Evolutionary conservation across 2,888 invertebrate species (phyloP), one percentile per base, ranked within the genome.

Genomic region (Drosophila suboccidentalis): DNA sequence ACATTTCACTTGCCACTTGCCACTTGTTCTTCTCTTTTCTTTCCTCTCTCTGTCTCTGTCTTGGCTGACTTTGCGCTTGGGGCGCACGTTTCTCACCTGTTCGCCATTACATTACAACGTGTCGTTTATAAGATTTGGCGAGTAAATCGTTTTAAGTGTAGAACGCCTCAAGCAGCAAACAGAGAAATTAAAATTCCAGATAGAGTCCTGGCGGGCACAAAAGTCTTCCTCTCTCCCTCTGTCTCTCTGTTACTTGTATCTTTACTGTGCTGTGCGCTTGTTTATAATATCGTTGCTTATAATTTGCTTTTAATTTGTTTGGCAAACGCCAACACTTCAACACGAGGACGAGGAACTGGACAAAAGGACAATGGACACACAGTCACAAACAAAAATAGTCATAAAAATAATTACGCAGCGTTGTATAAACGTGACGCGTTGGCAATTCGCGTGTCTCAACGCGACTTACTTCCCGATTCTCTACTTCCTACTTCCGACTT

Each of bases 271-370:
- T 41, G 11, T n/a, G 29, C 15, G 22, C 68, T 69, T 71, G 67
- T 72, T 84, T 82, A 80, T 75, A 81, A 78, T 75, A 75, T 74
- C 63, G 78, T 72, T 76, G 72, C 76, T 86, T 90, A 80, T 87
- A 87, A 87, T 87, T 89, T 90, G 89, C 87, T 87, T 87, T 87
- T 87, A 87, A 87, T 87, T 87, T 87, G 87, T 87, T 87, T 87
- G 87, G 90, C 90, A 90, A 87, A 78, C 75, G 90, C 89, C 87
- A 86, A 87, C 90, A 90, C 90, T 86, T 86, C 80, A 90, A 70
- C 88, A 82, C 72, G 75, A 58, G 55, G 66, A 61, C 63, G 43
- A 50, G 9, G 36, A 6, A 43, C 53, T 44, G 59, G 53, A 60
- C 64, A 57, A 46, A 49, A 26, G 53, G 49, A 59, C 67, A 59